Conservation (phyloP, 2,888 invertebrate genomes). For the Prosopocoilus inquinatus region DNA sequence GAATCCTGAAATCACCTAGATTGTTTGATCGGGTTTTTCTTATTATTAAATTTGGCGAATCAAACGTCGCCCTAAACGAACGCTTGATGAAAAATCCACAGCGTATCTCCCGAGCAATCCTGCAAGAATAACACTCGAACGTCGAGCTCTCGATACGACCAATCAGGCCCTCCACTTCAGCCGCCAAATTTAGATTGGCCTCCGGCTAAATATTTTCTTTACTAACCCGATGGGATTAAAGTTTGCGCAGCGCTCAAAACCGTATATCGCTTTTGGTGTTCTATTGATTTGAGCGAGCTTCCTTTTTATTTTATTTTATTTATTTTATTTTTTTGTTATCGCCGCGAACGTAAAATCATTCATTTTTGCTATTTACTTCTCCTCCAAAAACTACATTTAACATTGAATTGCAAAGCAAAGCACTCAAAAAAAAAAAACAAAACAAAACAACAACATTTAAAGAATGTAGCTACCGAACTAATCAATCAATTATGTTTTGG, state of each 20-base stretch:
- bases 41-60: neutral
- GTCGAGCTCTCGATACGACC: slow-evolving; percentile 43
- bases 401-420: too few species aligned
- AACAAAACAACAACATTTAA: too few species aligned
- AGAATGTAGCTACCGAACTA: too few species aligned
- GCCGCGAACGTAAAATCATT: too few species aligned
- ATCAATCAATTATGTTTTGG: too few species aligned
- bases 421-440: too few species aligned
- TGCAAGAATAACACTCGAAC: slow-evolving; percentile 47
- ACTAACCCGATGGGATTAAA: slow-evolving; percentile 51
- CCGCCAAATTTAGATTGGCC: slow-evolving; percentile 54
- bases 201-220: slow-evolving; percentile 56
- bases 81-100: slow-evolving; percentile 45
- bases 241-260: slow-evolving; percentile 45
- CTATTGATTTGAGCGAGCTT: slow-evolving; percentile 17
- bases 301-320: too few species aligned
- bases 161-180: slow-evolving; percentile 47
- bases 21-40: neutral
- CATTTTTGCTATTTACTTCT: too few species aligned
- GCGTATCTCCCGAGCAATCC: slow-evolving; percentile 43
- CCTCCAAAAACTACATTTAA: too few species aligned
- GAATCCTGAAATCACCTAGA: neutral
- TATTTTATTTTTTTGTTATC: too few species aligned
- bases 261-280: slow-evolving; percentile 32
- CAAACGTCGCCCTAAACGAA: neutral